Evolutionary conservation across 2,113 vertebrate species (phyloP), one percentile per base, ranked within the genome.

Genomic region (Grallaria varia): DNA sequence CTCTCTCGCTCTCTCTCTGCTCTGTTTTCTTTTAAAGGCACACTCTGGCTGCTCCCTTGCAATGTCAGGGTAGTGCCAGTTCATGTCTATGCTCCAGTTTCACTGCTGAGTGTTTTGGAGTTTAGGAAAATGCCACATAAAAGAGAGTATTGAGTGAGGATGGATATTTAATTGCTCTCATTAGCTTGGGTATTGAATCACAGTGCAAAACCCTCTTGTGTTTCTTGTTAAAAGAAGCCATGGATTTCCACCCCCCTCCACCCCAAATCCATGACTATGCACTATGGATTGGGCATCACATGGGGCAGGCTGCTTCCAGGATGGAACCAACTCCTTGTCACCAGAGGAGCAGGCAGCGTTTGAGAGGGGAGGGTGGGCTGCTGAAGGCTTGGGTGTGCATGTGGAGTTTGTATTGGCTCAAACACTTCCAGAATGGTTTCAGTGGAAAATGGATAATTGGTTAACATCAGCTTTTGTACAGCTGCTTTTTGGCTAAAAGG

Each of bases 381-480:
- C 85, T 88, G 89, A 91, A 95, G 88, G 53, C 12, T 39, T 53
- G 20, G 78, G 28, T 60, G n/a, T 64, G 39, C 74, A 20, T 47
- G 21, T 58, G 24, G 67, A 49, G 44, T 87, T 96, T n/a, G n/a
- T n/a, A n/a, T n/a, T n/a, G n/a, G n/a, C n/a, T n/a, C n/a, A n/a
- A n/a, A n/a, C n/a, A n/a, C n/a, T n/a, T n/a, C n/a, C n/a, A 56
- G 81, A 75, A 86, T 4, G 4, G 23, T 42, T 93, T 93, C 81
- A 84, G 63, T 87, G 90, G 78, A 96, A 95, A 96, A 95, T 59
- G 88, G 88, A 52, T 96, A 93, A 93, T 94, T 94, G 45, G 59
- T 94, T 94, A 96, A 89, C 88, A 96, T 88, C 82, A 90, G 68
- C 87, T 86, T 95, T 94, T 78, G 81, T 94, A 68, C 73, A 90